Percentiles rank a stretch among this genome's conserved stretches.
These are phyloP conservation scores for Xylocopa sonorina DNA, from an alignment of 1,140 invertebrate species.

Conservation along the genomic window DNA sequence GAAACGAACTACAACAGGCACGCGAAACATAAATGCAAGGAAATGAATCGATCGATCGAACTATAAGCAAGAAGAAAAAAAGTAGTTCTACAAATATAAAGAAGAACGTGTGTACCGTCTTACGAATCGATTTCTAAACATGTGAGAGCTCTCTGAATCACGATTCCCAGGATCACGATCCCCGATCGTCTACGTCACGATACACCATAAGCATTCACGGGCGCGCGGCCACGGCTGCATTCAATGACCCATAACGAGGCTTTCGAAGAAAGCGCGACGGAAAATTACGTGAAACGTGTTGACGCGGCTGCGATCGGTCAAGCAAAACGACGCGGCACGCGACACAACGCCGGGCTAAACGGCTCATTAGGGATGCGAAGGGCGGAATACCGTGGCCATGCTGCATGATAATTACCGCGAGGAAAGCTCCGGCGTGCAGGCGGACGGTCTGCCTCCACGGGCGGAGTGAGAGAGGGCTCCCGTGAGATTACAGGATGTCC, in stretches of 20 bases:
- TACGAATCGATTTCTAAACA: neutral
- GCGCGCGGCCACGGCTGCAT: conserved; percentile 38
- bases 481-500: conserved; percentile 79
- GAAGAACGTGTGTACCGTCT: neutral
- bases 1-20: too few species aligned
- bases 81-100: neutral
- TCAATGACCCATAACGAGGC: conserved; percentile 60
- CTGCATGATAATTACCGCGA: conserved; percentile 77
- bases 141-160: neutral
- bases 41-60: too few species aligned
- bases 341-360: conserved; percentile 70
- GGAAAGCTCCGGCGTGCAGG: conserved; percentile 61
- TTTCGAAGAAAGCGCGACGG: conserved; percentile 49
- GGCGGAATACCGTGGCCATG: conserved; percentile 70
- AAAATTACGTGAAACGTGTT: conserved; percentile 56
- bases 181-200: conserved; percentile 31
- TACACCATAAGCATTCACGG: conserved; percentile 37
- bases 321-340: conserved; percentile 73
- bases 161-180: conserved; percentile 15
- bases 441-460: conserved; percentile 42
- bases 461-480: conserved; percentile 41
- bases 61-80: too few species aligned
- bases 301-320: conserved; percentile 49
- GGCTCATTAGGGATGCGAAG: conserved; percentile 77
- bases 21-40: too few species aligned